Evolutionary conservation across 1,140 invertebrate species (phyloP).

Genomic region (Bombus breviceps): DNA sequence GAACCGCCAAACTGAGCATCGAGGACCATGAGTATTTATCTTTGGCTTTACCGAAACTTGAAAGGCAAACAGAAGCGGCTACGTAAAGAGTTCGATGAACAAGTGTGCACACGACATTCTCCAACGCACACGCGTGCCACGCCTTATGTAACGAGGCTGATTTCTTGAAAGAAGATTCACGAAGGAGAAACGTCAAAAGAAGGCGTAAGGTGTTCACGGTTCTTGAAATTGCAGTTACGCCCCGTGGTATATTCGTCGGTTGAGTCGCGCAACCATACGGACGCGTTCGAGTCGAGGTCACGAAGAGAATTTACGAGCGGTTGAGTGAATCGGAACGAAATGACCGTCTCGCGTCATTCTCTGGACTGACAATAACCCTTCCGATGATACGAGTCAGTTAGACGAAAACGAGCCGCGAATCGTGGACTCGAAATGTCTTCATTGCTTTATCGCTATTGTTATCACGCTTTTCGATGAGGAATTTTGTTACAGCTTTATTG

Average conservation of each 20-base stretch:
- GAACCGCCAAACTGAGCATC: too few species aligned
- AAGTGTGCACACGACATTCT: neutral
- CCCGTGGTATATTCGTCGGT: neutral
- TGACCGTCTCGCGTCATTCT: constrained; percentile 36
- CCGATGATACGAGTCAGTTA: constrained; percentile 11
- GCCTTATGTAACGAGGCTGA: constrained; percentile 12
- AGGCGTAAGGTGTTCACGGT: neutral
- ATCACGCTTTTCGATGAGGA: too few species aligned
- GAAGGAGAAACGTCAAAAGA: neutral
- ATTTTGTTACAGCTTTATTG: neutral
- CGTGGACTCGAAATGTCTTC: neutral
- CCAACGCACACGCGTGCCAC: constrained; percentile 1
- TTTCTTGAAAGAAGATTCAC: neutral
- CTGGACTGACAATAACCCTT: constrained; percentile 18
- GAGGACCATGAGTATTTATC: neutral
- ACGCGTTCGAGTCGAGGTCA: constrained; percentile 43
- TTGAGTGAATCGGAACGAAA: constrained; percentile 48
- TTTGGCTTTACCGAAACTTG: constrained; percentile 10
- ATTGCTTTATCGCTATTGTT: too few species aligned
- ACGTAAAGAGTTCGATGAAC: constrained; percentile 1
- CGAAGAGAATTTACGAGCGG: constrained; percentile 20
- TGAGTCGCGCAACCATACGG: constrained; percentile 6
- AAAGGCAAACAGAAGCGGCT: constrained; percentile 8
- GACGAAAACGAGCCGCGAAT: neutral
- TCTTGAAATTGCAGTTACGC: constrained; percentile 9